Evolutionary conservation across 1,140 invertebrate genomes (phyloP).

Genomic region (Papilio xuthus): DNA sequence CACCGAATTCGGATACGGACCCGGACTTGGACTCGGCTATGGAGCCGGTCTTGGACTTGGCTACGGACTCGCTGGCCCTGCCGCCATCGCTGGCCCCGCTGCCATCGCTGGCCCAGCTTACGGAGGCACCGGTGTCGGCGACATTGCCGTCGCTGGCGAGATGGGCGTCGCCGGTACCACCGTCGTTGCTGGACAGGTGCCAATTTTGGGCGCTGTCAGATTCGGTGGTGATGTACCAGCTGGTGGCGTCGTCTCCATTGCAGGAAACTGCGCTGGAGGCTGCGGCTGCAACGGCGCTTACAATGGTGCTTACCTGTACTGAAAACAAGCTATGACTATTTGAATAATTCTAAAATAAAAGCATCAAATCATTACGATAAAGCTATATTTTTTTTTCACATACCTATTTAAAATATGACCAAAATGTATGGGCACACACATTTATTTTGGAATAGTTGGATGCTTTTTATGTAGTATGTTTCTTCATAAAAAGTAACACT

Average conservation of each 20-base stretch:
- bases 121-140: neutral
- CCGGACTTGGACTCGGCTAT: neutral
- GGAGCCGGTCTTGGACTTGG: neutral
- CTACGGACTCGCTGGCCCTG: neutral
- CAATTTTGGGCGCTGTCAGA: neutral
- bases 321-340: neutral
- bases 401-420: conserved; percentile 3
- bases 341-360: neutral
- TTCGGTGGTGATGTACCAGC: neutral
- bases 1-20: too few relatives aligned
- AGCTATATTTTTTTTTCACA: too few relatives aligned
- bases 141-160: conserved; percentile 5
- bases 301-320: neutral
- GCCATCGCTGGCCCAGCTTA: neutral
- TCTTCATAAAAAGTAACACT: too few relatives aligned
- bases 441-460: too few relatives aligned
- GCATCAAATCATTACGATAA: neutral
- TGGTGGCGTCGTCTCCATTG: neutral
- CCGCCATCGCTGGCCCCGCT: neutral
- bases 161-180: neutral
- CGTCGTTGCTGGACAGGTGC: neutral
- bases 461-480: too few relatives aligned
- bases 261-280: neutral
- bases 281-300: conserved; percentile 8
- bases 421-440: too few relatives aligned